Conservation (phyloP, 2,113 vertebrate species). For the Oenanthe oenanthe region DNA sequence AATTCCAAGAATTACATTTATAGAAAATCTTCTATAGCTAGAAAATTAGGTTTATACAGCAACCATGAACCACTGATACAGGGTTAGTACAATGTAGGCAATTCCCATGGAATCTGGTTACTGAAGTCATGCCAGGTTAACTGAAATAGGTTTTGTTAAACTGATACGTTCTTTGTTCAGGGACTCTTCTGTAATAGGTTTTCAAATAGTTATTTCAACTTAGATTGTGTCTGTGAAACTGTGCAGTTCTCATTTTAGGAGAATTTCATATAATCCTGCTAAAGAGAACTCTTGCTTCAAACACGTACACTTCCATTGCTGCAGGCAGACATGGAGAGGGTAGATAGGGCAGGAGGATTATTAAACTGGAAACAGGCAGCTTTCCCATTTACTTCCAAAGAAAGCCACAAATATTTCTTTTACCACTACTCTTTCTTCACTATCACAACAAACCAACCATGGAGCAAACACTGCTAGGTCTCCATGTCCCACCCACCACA, state of each 20-base stretch:
- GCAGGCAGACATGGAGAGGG: neutral
- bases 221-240: neutral
- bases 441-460: neutral
- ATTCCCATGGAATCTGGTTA: neutral
- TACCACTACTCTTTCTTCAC: neutral
- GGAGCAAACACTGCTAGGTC: neutral
- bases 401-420: neutral
- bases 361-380: neutral
- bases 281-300: neutral
- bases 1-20: neutral
- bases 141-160: neutral
- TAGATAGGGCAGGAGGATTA: neutral
- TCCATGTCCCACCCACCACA: neutral
- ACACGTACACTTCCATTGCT: neutral
- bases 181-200: neutral
- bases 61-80: neutral
- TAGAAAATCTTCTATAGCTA: neutral
- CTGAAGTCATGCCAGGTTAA: neutral
- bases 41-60: neutral
- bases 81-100: neutral
- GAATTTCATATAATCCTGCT: neutral
- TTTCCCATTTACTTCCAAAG: neutral
- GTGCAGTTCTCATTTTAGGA: neutral
- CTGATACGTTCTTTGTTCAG: neutral
- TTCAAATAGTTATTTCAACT: neutral